Evolutionary conservation across 1,140 invertebrate genomes (phyloP).

Genomic region (Paraescarpia echinospica): DNA sequence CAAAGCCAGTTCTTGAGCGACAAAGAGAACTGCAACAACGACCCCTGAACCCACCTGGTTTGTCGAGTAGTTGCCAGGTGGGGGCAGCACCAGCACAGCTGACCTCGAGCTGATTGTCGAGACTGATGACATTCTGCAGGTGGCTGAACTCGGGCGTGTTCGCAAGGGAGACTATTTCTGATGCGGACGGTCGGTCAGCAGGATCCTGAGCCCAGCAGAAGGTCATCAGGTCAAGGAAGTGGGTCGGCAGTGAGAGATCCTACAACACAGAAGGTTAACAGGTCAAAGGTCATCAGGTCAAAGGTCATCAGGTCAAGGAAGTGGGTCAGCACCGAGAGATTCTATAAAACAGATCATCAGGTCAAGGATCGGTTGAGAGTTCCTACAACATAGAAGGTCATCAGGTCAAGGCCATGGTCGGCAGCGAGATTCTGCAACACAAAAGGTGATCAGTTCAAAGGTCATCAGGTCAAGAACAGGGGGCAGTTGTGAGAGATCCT

Average conservation of each 20-base stretch:
- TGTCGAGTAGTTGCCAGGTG: neutral
- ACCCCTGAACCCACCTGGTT: neutral
- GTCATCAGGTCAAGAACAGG: slow-evolving; percentile 94
- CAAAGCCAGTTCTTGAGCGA: no score
- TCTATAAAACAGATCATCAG: slow-evolving; percentile 22
- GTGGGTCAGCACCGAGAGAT: slow-evolving; percentile 70
- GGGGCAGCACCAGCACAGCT: slow-evolving; percentile 11
- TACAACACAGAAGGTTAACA: slow-evolving; percentile 21
- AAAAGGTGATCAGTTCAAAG: no score
- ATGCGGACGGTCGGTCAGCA: slow-evolving; percentile 83
- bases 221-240: slow-evolving; percentile 92
- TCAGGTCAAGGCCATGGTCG: slow-evolving; percentile 88
- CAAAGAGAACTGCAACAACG: no score
- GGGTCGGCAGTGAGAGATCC: slow-evolving; percentile 68
- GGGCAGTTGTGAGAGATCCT: slow-evolving; percentile 64
- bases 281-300: no score
- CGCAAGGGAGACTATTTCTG: slow-evolving; percentile 88
- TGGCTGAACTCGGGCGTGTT: slow-evolving; percentile 91
- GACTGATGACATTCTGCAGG: slow-evolving; percentile 68
- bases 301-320: slow-evolving; percentile 93
- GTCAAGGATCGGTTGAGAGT: slow-evolving; percentile 56
- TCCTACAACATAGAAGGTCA: slow-evolving; percentile 66
- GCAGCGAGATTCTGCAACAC: slow-evolving; percentile 48
- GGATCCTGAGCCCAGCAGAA: slow-evolving; percentile 91
- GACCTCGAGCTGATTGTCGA: slow-evolving; percentile 7